A percentile compares a stretch with the other conserved stretches of the same genome.
Conservation (phyloP, 2,797 vertebrate species). For the Hyperoplus immaculatus region DNA sequence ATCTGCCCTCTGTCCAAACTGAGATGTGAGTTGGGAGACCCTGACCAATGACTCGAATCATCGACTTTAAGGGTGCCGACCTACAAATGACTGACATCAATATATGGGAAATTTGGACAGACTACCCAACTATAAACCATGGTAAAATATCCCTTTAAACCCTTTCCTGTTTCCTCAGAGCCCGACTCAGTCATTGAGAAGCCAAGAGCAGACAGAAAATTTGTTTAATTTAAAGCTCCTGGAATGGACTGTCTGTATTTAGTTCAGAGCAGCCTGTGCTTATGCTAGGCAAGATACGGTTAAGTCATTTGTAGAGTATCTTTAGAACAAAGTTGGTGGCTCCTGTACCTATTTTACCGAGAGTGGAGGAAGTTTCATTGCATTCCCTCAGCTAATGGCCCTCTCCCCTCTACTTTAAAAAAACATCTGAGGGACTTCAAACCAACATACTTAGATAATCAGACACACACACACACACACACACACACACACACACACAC, state of each 20-base stretch:
- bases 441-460: not conserved
- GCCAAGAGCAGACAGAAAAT: constrained; percentile 57
- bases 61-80: constrained; percentile 29
- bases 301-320: constrained; percentile 55
- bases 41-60: constrained; percentile 32
- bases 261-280: constrained; percentile 45
- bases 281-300: constrained; percentile 33
- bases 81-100: constrained; percentile 43
- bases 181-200: constrained; percentile 53
- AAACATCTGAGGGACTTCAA: constrained; percentile 21
- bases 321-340: constrained; percentile 36
- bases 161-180: constrained; percentile 39
- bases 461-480: not conserved
- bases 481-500: not conserved
- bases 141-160: constrained; percentile 27
- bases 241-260: constrained; percentile 48
- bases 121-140: constrained; percentile 27
- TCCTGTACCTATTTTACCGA: constrained; percentile 47
- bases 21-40: constrained; percentile 33
- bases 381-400: constrained; percentile 29
- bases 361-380: constrained; percentile 23
- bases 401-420: constrained; percentile 35
- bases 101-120: constrained; percentile 26
- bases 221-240: constrained; percentile 39
- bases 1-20: constrained; percentile 5